Percentiles rank a stretch among this genome's conserved stretches.
phyloP scores from a whole-genome alignment of 1,140 invertebrate species.

The Colletes gigas region DNA sequence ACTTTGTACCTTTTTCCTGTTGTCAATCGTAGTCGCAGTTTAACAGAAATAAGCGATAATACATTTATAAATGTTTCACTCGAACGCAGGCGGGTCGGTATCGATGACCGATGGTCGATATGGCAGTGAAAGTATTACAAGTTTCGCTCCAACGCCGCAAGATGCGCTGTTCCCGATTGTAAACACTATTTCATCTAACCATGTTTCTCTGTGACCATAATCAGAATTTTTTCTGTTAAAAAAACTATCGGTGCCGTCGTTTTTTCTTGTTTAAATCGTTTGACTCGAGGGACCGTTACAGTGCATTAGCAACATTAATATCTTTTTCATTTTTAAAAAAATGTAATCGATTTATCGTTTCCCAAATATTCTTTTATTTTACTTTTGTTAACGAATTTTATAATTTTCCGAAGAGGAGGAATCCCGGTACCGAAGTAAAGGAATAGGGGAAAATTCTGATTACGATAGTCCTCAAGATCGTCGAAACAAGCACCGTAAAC shows the following conservation, averaged over 20 bases:
- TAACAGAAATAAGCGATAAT: too few species aligned
- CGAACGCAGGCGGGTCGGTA: too few species aligned
- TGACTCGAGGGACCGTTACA: background rate
- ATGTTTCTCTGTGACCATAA: background rate
- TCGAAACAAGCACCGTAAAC: background rate
- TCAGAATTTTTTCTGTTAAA: slow-evolving; percentile 8
- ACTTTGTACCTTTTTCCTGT: too few species aligned
- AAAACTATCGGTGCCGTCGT: background rate
- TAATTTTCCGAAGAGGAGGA: background rate
- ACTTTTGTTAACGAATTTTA: background rate
- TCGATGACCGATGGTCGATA: too few species aligned
- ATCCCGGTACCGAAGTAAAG: background rate
- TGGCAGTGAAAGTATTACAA: too few species aligned
- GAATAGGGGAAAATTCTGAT: slow-evolving; percentile 12
- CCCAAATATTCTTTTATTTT: background rate
- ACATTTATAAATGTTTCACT: too few species aligned
- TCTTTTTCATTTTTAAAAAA: background rate
- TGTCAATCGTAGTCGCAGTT: too few species aligned
- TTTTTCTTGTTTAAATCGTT: background rate
- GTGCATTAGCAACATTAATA: background rate
- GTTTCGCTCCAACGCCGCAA: too few species aligned
- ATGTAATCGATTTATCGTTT: too few species aligned
- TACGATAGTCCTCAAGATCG: background rate
- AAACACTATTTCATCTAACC: slow-evolving; percentile 19
- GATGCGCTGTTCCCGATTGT: background rate